A percentile compares a stretch with the other conserved stretches of the same genome.
phyloP scores from a whole-genome alignment of 2,797 vertebrate genomes.

The Orestias chungarensis region DNA sequence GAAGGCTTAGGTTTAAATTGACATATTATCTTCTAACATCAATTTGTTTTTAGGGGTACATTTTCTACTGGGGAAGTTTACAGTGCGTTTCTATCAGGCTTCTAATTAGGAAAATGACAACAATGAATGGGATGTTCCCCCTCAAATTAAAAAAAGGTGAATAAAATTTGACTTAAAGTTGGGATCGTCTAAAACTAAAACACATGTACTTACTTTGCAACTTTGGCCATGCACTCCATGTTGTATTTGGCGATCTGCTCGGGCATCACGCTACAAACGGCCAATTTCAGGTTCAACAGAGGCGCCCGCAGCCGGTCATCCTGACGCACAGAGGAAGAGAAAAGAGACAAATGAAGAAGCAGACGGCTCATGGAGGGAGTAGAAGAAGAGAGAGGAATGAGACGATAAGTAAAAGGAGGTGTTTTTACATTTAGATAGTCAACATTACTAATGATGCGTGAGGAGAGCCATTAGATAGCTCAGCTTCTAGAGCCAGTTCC shows the following conservation, averaged over 20 bases:
- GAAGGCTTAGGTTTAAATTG: background rate
- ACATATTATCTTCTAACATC: no score
- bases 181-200: background rate
- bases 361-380: background rate
- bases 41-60: no score
- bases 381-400: background rate
- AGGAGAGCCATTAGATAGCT: conserved; percentile 45
- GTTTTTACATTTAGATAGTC: conserved; percentile 16
- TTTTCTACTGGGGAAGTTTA: no score
- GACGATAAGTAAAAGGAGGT: background rate
- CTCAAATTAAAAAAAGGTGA: background rate
- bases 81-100: no score
- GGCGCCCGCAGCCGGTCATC: conserved; percentile 92
- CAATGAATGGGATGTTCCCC: background rate
- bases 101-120: no score
- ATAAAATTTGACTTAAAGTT: background rate
- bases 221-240: conserved; percentile 90
- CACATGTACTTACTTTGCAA: conserved; percentile 84
- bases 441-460: conserved; percentile 40
- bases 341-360: background rate
- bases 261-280: conserved; percentile 94
- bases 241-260: conserved; percentile 93
- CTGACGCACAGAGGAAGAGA: conserved; percentile 67
- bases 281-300: conserved; percentile 91
- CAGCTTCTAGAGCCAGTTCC: conserved; percentile 25